A percentile compares a stretch with the other conserved stretches of the same genome.
These are phyloP conservation scores for Drosophila guanche DNA, from an alignment of 1,140 invertebrate genomes.

Conservation along the genomic window DNA sequence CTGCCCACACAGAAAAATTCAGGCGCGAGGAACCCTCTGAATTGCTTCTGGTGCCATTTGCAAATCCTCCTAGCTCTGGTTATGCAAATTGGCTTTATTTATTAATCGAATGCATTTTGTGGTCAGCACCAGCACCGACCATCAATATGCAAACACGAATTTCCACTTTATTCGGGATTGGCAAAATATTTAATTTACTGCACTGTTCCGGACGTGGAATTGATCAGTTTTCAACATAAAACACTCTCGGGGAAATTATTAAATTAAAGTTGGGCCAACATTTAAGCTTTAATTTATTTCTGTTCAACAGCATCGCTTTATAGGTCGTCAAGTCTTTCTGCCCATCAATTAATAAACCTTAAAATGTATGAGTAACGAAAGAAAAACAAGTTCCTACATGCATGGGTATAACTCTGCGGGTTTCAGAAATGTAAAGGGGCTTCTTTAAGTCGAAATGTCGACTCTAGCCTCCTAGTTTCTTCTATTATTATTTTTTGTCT, in stretches of 20 bases:
- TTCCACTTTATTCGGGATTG: constrained; percentile 17
- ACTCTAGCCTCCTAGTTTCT: too few relatives aligned
- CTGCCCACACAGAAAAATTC: constrained; percentile 10
- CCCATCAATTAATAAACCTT: too few relatives aligned
- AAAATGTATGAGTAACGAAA: too few relatives aligned
- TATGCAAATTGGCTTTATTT: constrained; percentile 62
- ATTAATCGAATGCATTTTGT: constrained; percentile 56
- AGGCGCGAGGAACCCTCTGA: constrained; percentile 1
- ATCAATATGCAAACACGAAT: constrained; percentile 32
- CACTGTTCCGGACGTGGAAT: constrained; percentile 28
- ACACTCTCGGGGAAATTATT: constrained; percentile 8
- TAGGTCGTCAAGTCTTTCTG: background rate
- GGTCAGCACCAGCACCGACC: constrained; percentile 21
- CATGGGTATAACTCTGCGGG: too few relatives aligned
- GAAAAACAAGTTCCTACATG: too few relatives aligned
- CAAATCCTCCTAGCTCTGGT: constrained; percentile 13
- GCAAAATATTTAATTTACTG: constrained; percentile 24
- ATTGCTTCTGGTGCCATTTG: constrained; percentile 9
- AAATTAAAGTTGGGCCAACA: background rate
- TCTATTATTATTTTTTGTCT: constrained; percentile 3
- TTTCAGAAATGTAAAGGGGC: background rate
- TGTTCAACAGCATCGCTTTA: background rate
- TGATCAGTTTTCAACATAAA: constrained; percentile 27
- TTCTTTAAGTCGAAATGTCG: too few relatives aligned
- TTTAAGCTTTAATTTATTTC: constrained; percentile 1